Percentiles rank a stretch among this genome's conserved stretches.
These are phyloP conservation scores for Odontothrips loti DNA, from an alignment of 2,888 invertebrate species.

Conservation along the genomic window DNA sequence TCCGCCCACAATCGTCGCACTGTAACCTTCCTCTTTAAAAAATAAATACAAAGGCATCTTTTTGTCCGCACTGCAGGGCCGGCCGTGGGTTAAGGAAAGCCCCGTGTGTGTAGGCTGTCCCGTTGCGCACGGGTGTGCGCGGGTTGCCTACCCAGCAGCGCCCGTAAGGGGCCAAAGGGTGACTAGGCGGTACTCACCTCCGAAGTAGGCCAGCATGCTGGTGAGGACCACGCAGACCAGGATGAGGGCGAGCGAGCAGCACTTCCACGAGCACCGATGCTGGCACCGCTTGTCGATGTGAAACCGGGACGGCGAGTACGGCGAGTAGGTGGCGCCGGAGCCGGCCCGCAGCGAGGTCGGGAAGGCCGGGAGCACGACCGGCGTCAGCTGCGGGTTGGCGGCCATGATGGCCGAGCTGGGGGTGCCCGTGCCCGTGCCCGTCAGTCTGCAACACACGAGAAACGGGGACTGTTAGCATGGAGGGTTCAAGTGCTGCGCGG, in stretches of 20 bases:
- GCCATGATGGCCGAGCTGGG: constrained; percentile 23
- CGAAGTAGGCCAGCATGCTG: constrained; percentile 92
- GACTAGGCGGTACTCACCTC: constrained; percentile 77
- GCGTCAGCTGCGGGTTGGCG: constrained; percentile 15
- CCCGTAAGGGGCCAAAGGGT: too few species aligned
- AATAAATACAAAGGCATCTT: too few species aligned
- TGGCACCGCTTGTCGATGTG: constrained; percentile 92
- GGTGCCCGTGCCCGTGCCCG: background rate
- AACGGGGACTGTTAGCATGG: background rate
- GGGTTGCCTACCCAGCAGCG: too few species aligned
- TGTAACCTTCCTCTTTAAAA: too few species aligned
- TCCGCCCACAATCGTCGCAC: too few species aligned
- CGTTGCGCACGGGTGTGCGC: too few species aligned
- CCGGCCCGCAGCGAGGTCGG: background rate
- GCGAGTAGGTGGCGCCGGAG: constrained; percentile 41
- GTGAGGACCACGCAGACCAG: constrained; percentile 83
- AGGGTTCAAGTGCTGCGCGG: background rate
- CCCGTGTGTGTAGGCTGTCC: too few species aligned
- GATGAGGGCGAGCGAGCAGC: constrained; percentile 89
- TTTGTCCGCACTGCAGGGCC: too few species aligned
- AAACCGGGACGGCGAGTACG: constrained; percentile 58
- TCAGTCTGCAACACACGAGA: background rate
- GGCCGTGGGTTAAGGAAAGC: too few species aligned
- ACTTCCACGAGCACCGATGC: constrained; percentile 94
- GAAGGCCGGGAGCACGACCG: background rate